Conservation (phyloP, 2,797 vertebrate genomes). For the Gorsachius magnificus region DNA sequence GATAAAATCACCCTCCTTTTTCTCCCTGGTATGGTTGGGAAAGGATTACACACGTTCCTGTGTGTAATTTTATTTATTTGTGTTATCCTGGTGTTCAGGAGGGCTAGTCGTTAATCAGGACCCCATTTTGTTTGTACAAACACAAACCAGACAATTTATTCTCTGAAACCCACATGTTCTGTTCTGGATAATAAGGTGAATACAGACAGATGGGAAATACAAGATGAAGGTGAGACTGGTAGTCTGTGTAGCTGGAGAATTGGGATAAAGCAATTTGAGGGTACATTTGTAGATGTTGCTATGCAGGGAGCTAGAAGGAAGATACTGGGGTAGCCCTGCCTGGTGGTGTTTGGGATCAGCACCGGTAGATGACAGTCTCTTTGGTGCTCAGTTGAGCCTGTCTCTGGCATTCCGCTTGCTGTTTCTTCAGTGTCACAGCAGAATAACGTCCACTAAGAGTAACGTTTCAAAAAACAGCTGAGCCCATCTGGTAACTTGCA, state of each 20-base stretch:
- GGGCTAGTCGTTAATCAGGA: not conserved
- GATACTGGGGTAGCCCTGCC: not conserved
- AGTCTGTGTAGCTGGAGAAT: not conserved
- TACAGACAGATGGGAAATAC: not conserved
- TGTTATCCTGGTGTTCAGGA: not conserved
- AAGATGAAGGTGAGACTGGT: not conserved
- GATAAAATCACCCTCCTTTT: not conserved
- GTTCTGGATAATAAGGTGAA: not conserved
- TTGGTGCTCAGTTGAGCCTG: not conserved
- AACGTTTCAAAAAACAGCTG: constrained; percentile 31
- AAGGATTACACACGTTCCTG: not conserved
- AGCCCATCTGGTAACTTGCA: not conserved
- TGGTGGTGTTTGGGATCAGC: not conserved
- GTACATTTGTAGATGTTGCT: not conserved
- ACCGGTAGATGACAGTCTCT: not conserved
- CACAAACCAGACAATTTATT: not conserved
- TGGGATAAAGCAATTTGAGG: not conserved
- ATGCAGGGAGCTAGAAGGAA: not conserved
- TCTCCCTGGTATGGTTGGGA: fast-evolving
- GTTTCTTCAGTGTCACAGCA: not conserved
- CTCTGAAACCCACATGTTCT: not conserved
- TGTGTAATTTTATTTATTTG: not conserved
- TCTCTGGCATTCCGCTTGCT: not conserved
- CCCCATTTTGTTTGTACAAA: not conserved
- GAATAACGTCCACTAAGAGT: not conserved